Base-by-base conservation (phyloP, 23 tunicate genomes). In the Pegea sp. region DNA sequence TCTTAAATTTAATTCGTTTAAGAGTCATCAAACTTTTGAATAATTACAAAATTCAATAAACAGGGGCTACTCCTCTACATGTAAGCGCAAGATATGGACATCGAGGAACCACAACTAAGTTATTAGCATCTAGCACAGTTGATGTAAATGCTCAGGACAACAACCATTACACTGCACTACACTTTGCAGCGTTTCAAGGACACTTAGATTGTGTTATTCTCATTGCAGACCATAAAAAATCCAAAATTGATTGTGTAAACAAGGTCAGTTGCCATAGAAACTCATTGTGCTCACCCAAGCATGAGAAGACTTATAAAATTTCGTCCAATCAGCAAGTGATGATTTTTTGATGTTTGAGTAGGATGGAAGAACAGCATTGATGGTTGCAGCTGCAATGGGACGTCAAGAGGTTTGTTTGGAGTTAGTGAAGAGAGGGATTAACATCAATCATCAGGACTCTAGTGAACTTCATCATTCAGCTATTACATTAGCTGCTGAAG, bases 321-420 rank as follows among this genome's bases (percentile, higher is more conserved):
- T n/a, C n/a, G n/a, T n/a, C n/a, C n/a, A n/a, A n/a, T n/a, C n/a
- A n/a, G n/a, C n/a, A n/a, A n/a, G n/a, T n/a, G n/a, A n/a, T n/a
- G n/a, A n/a, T n/a, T n/a, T n/a, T n/a, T n/a, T n/a, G n/a, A n/a
- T n/a, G n/a, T n/a, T n/a, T n/a, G n/a, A n/a, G n/a, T 44, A 79
- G 93, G 94, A 81, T 52, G 94, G 94, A 24, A 59, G 94, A 24
- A 81, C 94, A 1, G 68, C 75, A n/a, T 49, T 81, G 34, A 81
- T 81, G 94, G 94, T 72, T 23, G 94, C 94, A 3, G 68, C 94
- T 2, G 94, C 94, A 28, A 81, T 81, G 94, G 94, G 94, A 6
- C 48, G 64, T 29, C 43, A 57, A 1, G 48, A 53, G 27, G 95
- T 84, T 22, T 84, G 95, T 34, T 42, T 50, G 28, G 84, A 62